phyloP scores from a whole-genome alignment of 2,888 invertebrate genomes.

The Zootermopsis nevadensis region DNA sequence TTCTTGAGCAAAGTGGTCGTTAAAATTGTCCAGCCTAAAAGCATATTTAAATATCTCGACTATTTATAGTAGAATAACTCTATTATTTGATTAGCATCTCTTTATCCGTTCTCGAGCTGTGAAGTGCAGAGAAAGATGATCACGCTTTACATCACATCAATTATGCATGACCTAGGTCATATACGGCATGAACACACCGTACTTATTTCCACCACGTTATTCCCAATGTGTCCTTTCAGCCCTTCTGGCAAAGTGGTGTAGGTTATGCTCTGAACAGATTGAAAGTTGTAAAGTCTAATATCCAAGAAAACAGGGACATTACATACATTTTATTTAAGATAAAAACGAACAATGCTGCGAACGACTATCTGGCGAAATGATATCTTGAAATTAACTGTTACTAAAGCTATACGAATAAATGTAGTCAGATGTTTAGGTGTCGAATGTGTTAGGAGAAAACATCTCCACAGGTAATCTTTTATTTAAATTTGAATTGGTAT shows the following conservation, averaged over 20 bases:
- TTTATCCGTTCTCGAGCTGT: too few species aligned
- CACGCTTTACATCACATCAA: too few species aligned
- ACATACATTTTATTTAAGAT: background rate
- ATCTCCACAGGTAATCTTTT: conserved; percentile 23
- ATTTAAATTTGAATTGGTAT: background rate
- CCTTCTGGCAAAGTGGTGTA: background rate
- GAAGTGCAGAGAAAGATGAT: too few species aligned
- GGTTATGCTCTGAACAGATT: background rate
- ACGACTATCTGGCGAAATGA: conserved; percentile 45
- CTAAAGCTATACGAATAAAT: conserved; percentile 39
- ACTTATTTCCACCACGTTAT: too few species aligned
- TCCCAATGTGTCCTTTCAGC: conserved; percentile 10
- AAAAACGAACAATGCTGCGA: conserved; percentile 42
- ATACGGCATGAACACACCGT: too few species aligned
- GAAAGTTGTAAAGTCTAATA: background rate
- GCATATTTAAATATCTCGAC: too few species aligned
- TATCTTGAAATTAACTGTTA: conserved; percentile 26
- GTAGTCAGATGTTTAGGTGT: conserved; percentile 46
- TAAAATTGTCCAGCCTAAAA: too few species aligned
- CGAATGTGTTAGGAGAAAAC: conserved; percentile 35
- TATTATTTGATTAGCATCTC: too few species aligned
- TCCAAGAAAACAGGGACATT: background rate
- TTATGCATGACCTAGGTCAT: too few species aligned
- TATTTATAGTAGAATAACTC: too few species aligned
- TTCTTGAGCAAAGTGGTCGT: too few species aligned